Percentiles rank a stretch among this genome's conserved stretches.
phyloP scores from a whole-genome alignment of 1,140 invertebrate genomes.

The Drosophila sturtevanti region DNA sequence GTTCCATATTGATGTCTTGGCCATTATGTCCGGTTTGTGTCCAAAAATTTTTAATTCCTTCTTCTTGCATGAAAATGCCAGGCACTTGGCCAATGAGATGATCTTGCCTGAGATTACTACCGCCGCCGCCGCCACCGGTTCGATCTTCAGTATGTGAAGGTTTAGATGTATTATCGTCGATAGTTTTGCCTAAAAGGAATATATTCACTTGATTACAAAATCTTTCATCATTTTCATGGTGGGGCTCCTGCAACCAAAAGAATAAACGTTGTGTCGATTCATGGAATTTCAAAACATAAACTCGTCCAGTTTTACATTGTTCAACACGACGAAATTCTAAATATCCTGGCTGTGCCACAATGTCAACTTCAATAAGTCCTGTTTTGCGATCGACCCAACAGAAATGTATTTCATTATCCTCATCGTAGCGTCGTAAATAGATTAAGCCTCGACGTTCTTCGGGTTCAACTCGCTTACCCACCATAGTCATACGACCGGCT shows the following conservation, averaged over 20 bases:
- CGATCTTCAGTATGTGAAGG: too few species aligned
- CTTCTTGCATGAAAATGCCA: neutral
- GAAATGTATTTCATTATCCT: slow-evolving; percentile 97
- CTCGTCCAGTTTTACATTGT: slow-evolving; percentile 97
- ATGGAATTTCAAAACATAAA: slow-evolving; percentile 97
- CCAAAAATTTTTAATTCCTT: neutral
- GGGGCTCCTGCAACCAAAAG: slow-evolving; percentile 99
- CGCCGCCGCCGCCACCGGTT: slow-evolving; percentile 2
- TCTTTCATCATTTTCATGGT: slow-evolving; percentile 96
- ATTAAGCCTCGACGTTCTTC: slow-evolving; percentile 97
- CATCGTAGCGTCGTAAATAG: slow-evolving; percentile 93
- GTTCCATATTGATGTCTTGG: too few species aligned
- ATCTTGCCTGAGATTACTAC: neutral
- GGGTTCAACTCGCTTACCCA: slow-evolving; percentile 95
- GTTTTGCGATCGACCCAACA: slow-evolving; percentile 97
- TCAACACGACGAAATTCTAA: slow-evolving; percentile 97
- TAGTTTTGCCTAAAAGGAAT: slow-evolving; percentile 83
- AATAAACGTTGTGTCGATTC: slow-evolving; percentile 94
- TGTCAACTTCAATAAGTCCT: slow-evolving; percentile 87
- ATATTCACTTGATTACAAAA: slow-evolving; percentile 96
- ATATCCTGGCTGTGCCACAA: slow-evolving; percentile 98
- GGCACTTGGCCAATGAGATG: neutral
- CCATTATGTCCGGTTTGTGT: neutral
- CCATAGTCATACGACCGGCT: slow-evolving; percentile 97
- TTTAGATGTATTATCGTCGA: neutral